Base-by-base conservation (phyloP, 2,797 vertebrate species). In the Notolepis coatsorum region DNA sequence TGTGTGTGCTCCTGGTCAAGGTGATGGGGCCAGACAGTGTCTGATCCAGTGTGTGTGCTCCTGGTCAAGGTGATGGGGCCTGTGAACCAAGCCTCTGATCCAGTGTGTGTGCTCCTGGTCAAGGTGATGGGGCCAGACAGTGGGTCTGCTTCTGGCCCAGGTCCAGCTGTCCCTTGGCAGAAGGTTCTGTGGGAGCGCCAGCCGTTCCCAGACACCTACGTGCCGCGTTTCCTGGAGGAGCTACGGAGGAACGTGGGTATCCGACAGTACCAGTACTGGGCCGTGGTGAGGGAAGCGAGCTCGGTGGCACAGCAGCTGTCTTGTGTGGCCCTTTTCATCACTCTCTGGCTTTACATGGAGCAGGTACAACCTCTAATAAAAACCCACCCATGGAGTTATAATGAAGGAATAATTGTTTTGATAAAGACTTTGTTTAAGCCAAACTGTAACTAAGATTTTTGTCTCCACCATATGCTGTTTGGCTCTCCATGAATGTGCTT, bases 331-430 rank as follows among this genome's bases (percentile, higher is more conserved):
- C 84, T 97, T 55, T 98, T 99, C 45, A 94, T 96, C 7, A 92
- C 96, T 2, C 84, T 96, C 37, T 99, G 98, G 97, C 95, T 94
- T 87, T 97, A 98, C 77, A 96, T 99, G 97, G 96, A 97, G 12
- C 87, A 94, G 67, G 96, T 96, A 48, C 38, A 83, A 55, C 1
- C 43, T 20, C 1, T 6, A 51, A 38, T 6, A 51, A 38, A 15
- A 23, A 27, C 10, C 17, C 13, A 15, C 35, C n/a, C 20, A 55
- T 1, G 15, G 37, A 39, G 2, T 39, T 6, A 18, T 7, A 39
- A 6, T 3, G 17, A 41, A 8, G 38, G 17, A 17, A 20, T 41
- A n/a, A n/a, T n/a, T n/a, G n/a, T 41, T 17, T 41, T 5, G 10
- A 13, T 41, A 18, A n/a, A n/a, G 7, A 39, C 7, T 30, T 12